These are phyloP conservation scores for Nipponia nippon DNA, from an alignment of 2,113 vertebrate genomes.

Conservation along the genomic window DNA sequence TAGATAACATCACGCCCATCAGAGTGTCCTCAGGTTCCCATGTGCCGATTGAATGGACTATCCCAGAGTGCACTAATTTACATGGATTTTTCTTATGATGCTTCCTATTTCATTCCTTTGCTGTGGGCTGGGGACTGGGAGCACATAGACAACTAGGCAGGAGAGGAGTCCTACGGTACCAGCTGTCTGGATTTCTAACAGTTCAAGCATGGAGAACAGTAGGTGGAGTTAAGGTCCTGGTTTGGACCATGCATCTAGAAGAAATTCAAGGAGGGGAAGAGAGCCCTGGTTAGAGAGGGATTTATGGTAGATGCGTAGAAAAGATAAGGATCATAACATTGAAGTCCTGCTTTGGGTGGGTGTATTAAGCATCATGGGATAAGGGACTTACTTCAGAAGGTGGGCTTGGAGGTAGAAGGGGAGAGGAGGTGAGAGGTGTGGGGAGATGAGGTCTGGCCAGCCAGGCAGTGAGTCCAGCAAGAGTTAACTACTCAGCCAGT, in stretches of 20 bases:
- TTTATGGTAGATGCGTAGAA: neutral
- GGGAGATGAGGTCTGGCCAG: neutral
- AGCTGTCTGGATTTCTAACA: neutral
- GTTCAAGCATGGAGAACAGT: fast-evolving
- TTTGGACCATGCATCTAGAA: neutral
- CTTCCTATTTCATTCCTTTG: neutral
- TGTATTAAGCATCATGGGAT: neutral
- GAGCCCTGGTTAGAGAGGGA: neutral
- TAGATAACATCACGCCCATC: neutral
- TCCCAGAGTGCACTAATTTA: neutral
- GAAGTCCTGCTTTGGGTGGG: neutral
- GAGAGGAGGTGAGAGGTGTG: neutral
- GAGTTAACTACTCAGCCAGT: neutral
- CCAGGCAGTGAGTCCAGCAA: neutral
- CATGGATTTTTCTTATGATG: neutral
- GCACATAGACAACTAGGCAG: fast-evolving
- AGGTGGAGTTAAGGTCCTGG: neutral
- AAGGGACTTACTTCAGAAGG: neutral
- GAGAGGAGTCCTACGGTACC: neutral
- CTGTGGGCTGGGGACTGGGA: neutral
- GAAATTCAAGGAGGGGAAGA: neutral
- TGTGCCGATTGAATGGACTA: neutral
- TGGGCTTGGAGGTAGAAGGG: fast-evolving
- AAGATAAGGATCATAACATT: fast-evolving
- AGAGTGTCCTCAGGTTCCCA: neutral